Percentiles rank a stretch among this genome's conserved stretches.
Conservation (phyloP, 2,888 invertebrate genomes). For the Plemyria rubiginata region DNA sequence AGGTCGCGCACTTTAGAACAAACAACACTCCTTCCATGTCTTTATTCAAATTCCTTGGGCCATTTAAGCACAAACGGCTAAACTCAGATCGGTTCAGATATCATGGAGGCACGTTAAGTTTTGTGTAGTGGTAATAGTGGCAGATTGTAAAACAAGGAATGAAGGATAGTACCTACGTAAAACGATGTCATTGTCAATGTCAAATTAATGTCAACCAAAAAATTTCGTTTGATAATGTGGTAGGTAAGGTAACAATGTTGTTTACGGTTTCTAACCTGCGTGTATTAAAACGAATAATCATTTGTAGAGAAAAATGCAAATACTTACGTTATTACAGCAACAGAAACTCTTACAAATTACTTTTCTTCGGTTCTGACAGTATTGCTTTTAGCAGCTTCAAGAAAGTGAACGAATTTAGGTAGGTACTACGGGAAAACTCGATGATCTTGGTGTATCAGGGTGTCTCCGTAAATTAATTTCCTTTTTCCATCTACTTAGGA, state of each 20-base stretch:
- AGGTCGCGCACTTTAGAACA: no score
- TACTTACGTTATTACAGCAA: slow-evolving; percentile 48
- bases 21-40: no score
- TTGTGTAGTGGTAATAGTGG: no score
- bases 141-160: no score
- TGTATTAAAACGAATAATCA: slow-evolving; percentile 45
- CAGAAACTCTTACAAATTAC: slow-evolving; percentile 61
- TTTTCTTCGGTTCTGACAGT: slow-evolving; percentile 95
- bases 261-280: slow-evolving; percentile 61
- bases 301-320: slow-evolving; percentile 51
- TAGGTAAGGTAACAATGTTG: slow-evolving; percentile 43
- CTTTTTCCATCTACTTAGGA: slow-evolving; percentile 68
- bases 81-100: no score
- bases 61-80: no score
- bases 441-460: background rate
- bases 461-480: background rate
- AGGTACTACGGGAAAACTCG: slow-evolving; percentile 1
- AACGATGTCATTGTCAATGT: no score
- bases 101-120: no score
- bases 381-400: slow-evolving; percentile 92
- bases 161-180: no score
- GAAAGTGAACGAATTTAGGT: slow-evolving; percentile 88
- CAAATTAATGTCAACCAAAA: no score
- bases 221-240: no score
- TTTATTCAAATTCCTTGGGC: no score